Evolutionary conservation across 2,113 vertebrate genomes (phyloP).

Genomic region (Etia nguti): DNA sequence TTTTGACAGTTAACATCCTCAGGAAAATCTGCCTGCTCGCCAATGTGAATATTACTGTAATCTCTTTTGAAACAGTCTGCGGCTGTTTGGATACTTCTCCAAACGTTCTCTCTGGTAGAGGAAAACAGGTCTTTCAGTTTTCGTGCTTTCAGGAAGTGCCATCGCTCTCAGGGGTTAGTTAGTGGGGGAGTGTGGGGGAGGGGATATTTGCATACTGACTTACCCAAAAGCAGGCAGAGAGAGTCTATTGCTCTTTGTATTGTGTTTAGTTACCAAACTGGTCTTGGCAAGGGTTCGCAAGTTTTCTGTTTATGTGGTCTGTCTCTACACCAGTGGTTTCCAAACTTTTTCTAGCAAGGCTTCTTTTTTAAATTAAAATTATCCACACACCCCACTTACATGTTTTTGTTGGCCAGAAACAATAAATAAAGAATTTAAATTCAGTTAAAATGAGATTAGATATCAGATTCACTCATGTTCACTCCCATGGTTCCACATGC

Average conservation of each 20-base stretch:
- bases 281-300: conserved; percentile 15
- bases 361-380: background rate
- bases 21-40: conserved; percentile 17
- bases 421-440: background rate
- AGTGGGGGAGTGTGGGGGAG: background rate
- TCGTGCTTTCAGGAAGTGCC: conserved; percentile 55
- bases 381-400: background rate
- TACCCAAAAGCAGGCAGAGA: conserved; percentile 65
- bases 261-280: conserved; percentile 59
- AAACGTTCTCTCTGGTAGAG: conserved; percentile 26
- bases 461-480: background rate
- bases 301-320: background rate
- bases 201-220: conserved; percentile 73
- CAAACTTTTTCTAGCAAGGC: background rate
- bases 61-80: conserved; percentile 24
- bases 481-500: background rate
- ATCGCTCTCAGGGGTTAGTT: conserved; percentile 13
- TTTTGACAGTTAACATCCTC: conserved; percentile 12
- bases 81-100: conserved; percentile 45
- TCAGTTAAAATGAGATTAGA: background rate
- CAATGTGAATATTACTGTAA: conserved; percentile 9
- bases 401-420: background rate
- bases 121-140: background rate
- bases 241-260: conserved; percentile 54
- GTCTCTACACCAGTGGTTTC: background rate